Evolutionary conservation across 2,888 invertebrate genomes (phyloP).

Genomic region (Drosophila longiperda): DNA sequence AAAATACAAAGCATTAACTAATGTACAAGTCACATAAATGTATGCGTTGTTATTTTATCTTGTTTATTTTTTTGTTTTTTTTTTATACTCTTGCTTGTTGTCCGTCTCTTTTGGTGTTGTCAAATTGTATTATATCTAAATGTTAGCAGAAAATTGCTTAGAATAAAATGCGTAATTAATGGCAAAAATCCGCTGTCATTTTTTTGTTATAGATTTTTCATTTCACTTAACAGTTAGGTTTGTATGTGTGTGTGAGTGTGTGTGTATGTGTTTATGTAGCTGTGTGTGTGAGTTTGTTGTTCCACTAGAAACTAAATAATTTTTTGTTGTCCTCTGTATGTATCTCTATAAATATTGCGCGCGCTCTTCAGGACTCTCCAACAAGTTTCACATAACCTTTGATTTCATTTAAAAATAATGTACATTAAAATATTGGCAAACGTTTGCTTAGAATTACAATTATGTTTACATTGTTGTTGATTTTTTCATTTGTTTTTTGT

Average conservation of each 20-base stretch:
- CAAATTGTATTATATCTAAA: conserved; percentile 40
- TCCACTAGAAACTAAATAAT: conserved; percentile 73
- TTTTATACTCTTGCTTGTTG: conserved; percentile 32
- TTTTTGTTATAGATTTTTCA: conserved; percentile 32
- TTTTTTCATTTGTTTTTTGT: conserved; percentile 4
- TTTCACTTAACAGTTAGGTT: conserved; percentile 47
- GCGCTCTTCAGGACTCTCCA: conserved; percentile 45
- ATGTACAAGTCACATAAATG: conserved; percentile 21
- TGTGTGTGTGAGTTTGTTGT: conserved; percentile 18
- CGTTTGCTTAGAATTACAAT: conserved; percentile 46
- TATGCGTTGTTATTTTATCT: conserved; percentile 14
- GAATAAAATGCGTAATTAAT: conserved; percentile 74
- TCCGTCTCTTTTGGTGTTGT: conserved; percentile 56
- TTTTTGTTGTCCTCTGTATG: conserved; percentile 40
- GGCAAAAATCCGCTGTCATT: conserved; percentile 71
- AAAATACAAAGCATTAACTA: conserved; percentile 28
- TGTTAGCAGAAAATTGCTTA: conserved; percentile 65
- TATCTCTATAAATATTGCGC: conserved; percentile 60
- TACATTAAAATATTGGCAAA: conserved; percentile 70
- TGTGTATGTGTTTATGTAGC: conserved; percentile 22
- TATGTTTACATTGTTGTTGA: conserved; percentile 37
- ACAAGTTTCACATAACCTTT: conserved; percentile 66
- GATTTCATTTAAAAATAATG: conserved; percentile 61
- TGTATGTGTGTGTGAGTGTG: conserved; percentile 20
- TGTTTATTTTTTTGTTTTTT: neutral